Evolutionary conservation across 1,140 invertebrate species (phyloP).

Genomic region (Pollicipes pollicipes): DNA sequence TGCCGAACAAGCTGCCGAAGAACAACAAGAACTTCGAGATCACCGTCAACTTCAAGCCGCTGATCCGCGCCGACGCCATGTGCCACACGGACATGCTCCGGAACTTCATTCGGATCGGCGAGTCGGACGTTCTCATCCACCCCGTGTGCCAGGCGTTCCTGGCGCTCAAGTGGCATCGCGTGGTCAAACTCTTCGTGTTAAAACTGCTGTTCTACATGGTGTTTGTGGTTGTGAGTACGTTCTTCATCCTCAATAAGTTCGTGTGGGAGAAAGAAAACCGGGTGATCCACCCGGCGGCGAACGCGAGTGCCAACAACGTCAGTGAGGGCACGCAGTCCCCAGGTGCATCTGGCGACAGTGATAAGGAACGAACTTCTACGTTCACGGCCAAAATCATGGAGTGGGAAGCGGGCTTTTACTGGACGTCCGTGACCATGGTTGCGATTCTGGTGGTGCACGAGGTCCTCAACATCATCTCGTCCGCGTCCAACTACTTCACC

Average conservation of each 20-base stretch:
- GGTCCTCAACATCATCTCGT: neutral
- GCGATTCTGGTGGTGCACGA: slow-evolving; percentile 13
- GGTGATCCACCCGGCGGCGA: neutral
- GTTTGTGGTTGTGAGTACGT: slow-evolving; percentile 25
- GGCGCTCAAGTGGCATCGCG: slow-evolving; percentile 35
- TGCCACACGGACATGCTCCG: slow-evolving; percentile 17
- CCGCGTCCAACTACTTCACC: slow-evolving; percentile 50
- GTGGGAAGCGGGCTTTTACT: slow-evolving; percentile 15
- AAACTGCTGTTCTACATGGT: slow-evolving; percentile 29
- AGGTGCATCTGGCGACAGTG: slow-evolving; percentile 11
- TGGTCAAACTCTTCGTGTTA: slow-evolving; percentile 30
- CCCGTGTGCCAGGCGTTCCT: slow-evolving; percentile 36
- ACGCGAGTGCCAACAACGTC: neutral
- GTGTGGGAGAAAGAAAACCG: slow-evolving; percentile 3
- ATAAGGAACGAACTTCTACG: slow-evolving; percentile 13
- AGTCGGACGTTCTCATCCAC: slow-evolving; percentile 31
- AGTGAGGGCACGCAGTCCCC: neutral
- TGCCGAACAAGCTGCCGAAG: slow-evolving; percentile 16
- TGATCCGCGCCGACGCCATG: slow-evolving; percentile 12
- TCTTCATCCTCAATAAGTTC: slow-evolving; percentile 17
- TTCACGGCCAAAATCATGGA: slow-evolving; percentile 12
- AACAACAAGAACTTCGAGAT: slow-evolving; percentile 19
- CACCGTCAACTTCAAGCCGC: slow-evolving; percentile 17
- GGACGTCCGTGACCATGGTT: slow-evolving; percentile 16
- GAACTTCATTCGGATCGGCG: slow-evolving; percentile 16